Percentiles rank a stretch among this genome's conserved stretches.
Evolutionary conservation across 2,888 invertebrate species (phyloP).

Genomic region (Athalia circularis): DNA sequence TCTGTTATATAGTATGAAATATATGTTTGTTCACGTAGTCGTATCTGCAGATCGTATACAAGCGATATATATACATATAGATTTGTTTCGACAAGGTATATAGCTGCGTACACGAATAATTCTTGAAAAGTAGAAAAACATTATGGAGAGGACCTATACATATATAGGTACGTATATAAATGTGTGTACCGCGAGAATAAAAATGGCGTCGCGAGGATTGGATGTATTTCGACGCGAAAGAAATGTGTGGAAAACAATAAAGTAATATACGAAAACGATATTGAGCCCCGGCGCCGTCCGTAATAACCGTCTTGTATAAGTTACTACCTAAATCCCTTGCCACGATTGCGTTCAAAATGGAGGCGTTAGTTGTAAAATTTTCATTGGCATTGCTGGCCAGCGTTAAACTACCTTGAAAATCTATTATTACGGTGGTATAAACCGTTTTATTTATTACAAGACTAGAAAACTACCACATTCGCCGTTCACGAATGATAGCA

Average conservation of each 20-base stretch:
- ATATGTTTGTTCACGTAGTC: too few species aligned
- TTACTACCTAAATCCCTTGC: conserved; percentile 40
- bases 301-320: conserved; percentile 60
- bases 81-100: too few species aligned
- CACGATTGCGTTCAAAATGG: conserved; percentile 59
- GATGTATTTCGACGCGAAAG: conserved; percentile 23
- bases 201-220: conserved; percentile 19
- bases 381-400: conserved; percentile 54
- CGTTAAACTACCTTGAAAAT: conserved; percentile 57
- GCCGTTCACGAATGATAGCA: background rate
- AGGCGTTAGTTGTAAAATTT: conserved; percentile 62
- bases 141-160: too few species aligned
- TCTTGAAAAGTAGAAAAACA: too few species aligned
- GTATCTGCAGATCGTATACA: too few species aligned
- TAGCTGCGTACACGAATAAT: too few species aligned
- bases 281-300: conserved; percentile 51
- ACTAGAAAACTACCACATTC: conserved; percentile 22
- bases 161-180: background rate
- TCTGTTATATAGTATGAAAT: too few species aligned
- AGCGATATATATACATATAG: too few species aligned
- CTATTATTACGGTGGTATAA: conserved; percentile 60
- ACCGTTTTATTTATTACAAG: conserved; percentile 58
- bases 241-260: conserved; percentile 34
- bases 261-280: conserved; percentile 62
- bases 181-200: conserved; percentile 5